A percentile compares a stretch with the other conserved stretches of the same genome.
phyloP scores from a whole-genome alignment of 2,888 invertebrate species.

The Conops quadrifasciatus region DNA sequence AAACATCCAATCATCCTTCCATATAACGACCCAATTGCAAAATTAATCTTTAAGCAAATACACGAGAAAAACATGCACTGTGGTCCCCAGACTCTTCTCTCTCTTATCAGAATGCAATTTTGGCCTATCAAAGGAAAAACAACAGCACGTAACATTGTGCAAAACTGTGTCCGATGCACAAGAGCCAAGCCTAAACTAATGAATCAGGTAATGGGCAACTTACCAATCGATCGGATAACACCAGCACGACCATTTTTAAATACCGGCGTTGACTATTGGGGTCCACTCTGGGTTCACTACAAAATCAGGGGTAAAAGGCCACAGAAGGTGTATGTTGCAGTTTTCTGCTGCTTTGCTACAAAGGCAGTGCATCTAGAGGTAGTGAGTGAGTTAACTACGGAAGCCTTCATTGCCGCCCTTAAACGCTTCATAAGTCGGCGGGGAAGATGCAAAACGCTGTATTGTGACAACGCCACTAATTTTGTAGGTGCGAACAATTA shows the following conservation, averaged over 20 bases:
- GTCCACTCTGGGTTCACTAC: no score
- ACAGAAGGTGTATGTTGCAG: conserved; percentile 38
- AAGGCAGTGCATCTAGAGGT: no score
- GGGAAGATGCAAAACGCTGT: not conserved
- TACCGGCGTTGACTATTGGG: no score
- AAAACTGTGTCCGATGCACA: not conserved
- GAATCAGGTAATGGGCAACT: conserved; percentile 9
- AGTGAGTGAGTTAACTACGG: no score
- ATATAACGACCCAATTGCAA: no score
- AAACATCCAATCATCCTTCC: no score
- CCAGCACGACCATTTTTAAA: conserved; percentile 19
- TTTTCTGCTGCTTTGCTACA: conserved; percentile 38
- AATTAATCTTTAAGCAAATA: no score
- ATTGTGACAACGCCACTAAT: not conserved
- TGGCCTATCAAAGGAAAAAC: not conserved
- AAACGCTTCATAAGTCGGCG: no score
- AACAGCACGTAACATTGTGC: conserved; percentile 1
- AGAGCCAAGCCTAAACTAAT: not conserved
- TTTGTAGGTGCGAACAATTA: not conserved
- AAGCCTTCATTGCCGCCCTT: no score
- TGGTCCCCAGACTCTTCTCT: no score
- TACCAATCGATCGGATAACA: conserved; percentile 17
- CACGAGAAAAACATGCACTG: no score
- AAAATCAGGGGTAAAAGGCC: conserved; percentile 19
- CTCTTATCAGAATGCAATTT: not conserved